A percentile compares a stretch with the other conserved stretches of the same genome.
phyloP scores from a whole-genome alignment of 2,888 invertebrate genomes.

The Leptopilina drosophilae region DNA sequence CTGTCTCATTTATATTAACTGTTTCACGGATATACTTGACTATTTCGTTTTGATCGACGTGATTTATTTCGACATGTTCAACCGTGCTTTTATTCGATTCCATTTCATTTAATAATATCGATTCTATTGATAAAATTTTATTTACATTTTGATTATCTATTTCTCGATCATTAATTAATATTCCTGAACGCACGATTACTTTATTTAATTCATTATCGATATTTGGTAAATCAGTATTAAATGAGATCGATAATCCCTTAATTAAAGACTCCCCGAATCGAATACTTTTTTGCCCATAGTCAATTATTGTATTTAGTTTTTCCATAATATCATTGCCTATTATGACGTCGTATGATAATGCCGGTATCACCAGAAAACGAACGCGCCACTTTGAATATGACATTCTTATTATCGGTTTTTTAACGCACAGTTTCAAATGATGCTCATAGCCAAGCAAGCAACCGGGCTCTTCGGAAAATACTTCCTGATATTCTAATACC shows the following conservation, averaged over 20 bases:
- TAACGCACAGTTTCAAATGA: neutral
- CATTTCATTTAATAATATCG: neutral
- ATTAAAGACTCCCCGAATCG: neutral
- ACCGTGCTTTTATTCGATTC: neutral
- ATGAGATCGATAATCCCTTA: neutral
- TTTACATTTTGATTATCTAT: neutral
- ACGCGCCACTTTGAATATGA: neutral
- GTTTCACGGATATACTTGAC: neutral
- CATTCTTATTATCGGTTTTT: neutral
- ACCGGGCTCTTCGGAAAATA: neutral
- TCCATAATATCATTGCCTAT: neutral
- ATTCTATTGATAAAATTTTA: neutral
- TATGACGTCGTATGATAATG: neutral
- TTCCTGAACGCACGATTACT: neutral
- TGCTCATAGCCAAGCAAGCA: neutral
- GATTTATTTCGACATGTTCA: neutral
- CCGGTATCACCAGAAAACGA: neutral
- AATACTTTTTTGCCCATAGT: neutral
- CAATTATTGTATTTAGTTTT: neutral
- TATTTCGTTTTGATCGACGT: neutral
- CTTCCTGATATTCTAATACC: neutral
- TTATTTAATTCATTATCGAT: neutral
- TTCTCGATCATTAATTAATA: neutral
- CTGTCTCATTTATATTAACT: neutral
- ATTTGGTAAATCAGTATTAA: neutral